phyloP scores from a whole-genome alignment of 2,888 invertebrate genomes.

The Myopa tessellatipennis region DNA sequence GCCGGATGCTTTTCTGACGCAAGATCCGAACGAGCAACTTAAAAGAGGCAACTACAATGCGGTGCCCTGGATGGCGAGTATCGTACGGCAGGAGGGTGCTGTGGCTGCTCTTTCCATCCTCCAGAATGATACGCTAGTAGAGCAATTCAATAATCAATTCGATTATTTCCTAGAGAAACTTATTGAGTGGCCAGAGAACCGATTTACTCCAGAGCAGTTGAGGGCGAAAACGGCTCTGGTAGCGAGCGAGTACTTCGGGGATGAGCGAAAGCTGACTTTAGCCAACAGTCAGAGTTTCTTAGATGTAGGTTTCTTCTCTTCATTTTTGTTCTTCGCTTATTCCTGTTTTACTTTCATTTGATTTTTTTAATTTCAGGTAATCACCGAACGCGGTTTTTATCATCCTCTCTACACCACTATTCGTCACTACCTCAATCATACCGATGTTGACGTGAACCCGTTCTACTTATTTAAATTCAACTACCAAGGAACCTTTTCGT shows the following conservation, averaged over 20 bases:
- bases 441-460: conserved; percentile 57
- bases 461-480: conserved; percentile 70
- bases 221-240: conserved; percentile 48
- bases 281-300: conserved; percentile 57
- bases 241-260: conserved; percentile 57
- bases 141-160: conserved; percentile 60
- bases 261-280: conserved; percentile 55
- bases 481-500: conserved; percentile 68
- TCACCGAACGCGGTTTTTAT: conserved; percentile 69
- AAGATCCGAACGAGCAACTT: conserved; percentile 66
- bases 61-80: conserved; percentile 70
- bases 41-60: conserved; percentile 64
- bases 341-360: not conserved
- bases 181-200: conserved; percentile 57
- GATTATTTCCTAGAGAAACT: conserved; percentile 57
- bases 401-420: conserved; percentile 68
- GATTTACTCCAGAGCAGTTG: conserved; percentile 44
- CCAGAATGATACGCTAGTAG: conserved; percentile 55
- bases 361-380: conserved; percentile 61
- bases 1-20: conserved; percentile 68
- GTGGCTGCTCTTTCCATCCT: conserved; percentile 67
- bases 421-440: conserved; percentile 51
- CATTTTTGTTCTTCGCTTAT: not conserved
- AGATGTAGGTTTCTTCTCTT: conserved; percentile 50
- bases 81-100: conserved; percentile 69